These are phyloP conservation scores for Drosophila putrida DNA, from an alignment of 2,888 invertebrate species.

Conservation along the genomic window DNA sequence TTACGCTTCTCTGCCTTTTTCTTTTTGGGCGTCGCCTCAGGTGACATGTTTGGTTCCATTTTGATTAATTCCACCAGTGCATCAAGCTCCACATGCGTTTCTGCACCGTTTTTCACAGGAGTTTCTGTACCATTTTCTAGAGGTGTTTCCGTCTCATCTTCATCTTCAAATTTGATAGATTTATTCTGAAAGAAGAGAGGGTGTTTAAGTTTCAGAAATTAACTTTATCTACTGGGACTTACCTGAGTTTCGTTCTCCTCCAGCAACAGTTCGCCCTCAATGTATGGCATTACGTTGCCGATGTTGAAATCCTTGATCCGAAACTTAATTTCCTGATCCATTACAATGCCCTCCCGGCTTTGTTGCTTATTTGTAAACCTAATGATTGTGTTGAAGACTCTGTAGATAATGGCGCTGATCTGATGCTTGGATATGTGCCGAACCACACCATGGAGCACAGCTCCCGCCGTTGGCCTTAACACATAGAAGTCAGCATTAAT, in stretches of 20 bases:
- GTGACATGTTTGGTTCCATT: constrained; percentile 44
- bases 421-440: constrained; percentile 87
- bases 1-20: constrained; percentile 56
- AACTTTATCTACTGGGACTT: not conserved
- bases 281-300: constrained; percentile 82
- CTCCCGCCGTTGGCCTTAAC: constrained; percentile 87
- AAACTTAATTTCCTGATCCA: constrained; percentile 85
- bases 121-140: not conserved
- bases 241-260: constrained; percentile 45
- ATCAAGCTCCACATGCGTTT: constrained; percentile 62
- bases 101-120: not conserved
- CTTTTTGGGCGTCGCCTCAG: constrained; percentile 28
- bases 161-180: constrained; percentile 42
- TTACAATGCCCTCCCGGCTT: constrained; percentile 76
- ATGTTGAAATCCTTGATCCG: constrained; percentile 83
- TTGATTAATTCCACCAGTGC: constrained; percentile 71
- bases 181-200: constrained; percentile 50
- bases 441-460: constrained; percentile 87
- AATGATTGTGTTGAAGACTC: constrained; percentile 89
- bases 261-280: constrained; percentile 82
- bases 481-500: constrained; percentile 88
- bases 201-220: not conserved
- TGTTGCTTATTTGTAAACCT: constrained; percentile 83
- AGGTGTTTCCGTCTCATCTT: constrained; percentile 18
- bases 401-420: constrained; percentile 88